These are phyloP conservation scores for Andrena chrysosceles DNA, from an alignment of 2,888 invertebrate genomes.

Conservation along the genomic window DNA sequence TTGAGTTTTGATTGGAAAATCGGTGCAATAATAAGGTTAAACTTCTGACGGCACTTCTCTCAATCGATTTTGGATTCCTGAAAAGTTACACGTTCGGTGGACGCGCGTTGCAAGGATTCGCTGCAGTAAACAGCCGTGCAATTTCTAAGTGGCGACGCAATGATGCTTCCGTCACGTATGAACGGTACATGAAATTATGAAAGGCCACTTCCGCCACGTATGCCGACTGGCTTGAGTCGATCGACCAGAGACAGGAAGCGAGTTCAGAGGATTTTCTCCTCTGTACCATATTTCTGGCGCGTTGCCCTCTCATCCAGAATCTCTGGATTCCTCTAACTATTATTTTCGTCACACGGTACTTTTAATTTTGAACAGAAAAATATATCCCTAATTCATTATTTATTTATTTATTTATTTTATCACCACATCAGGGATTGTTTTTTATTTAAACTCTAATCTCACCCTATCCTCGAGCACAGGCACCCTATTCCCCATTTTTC, in stretches of 20 bases:
- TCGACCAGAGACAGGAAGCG: neutral
- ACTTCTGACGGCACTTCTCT: no score
- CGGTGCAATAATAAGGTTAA: no score
- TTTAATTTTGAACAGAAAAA: no score
- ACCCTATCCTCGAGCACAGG: no score
- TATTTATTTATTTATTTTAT: no score
- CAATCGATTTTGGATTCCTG: conserved; percentile 21
- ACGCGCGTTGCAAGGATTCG: conserved; percentile 43
- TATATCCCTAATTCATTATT: no score
- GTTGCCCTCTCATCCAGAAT: neutral
- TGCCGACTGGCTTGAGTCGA: conserved; percentile 29
- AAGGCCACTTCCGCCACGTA: conserved; percentile 58
- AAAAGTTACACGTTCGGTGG: conserved; percentile 51
- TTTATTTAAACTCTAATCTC: no score
- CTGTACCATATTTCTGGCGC: neutral
- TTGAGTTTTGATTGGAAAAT: no score
- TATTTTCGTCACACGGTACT: no score
- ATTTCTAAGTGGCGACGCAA: conserved; percentile 52
- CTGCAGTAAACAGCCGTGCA: conserved; percentile 62
- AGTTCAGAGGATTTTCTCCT: neutral
- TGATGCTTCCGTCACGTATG: conserved; percentile 70
- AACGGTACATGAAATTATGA: conserved; percentile 59
- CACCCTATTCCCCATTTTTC: no score
- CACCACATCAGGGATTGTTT: no score
- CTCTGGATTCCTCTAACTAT: no score